Evolutionary conservation across 2,113 vertebrate species (phyloP).

Genomic region (Dipodomys spectabilis): DNA sequence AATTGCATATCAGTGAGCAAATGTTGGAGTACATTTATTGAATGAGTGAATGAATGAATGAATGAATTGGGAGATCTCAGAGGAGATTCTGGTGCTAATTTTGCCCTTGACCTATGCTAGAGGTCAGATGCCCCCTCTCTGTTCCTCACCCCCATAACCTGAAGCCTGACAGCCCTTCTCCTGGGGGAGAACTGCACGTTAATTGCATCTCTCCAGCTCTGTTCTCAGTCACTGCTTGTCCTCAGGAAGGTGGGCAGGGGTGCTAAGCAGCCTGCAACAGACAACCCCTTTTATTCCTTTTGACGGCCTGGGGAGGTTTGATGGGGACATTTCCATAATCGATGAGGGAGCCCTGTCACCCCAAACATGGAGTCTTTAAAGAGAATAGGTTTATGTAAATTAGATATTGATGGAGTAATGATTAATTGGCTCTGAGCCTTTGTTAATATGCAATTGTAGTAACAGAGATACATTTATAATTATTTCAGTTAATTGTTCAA

Average conservation of each 20-base stretch:
- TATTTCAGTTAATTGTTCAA: constrained; percentile 92
- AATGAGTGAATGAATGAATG: background rate
- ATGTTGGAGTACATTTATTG: background rate
- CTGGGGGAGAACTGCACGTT: background rate
- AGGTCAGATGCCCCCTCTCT: background rate
- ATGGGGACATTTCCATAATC: constrained; percentile 97
- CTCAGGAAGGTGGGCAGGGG: constrained; percentile 78
- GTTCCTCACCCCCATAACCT: background rate
- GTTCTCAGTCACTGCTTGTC: constrained; percentile 78
- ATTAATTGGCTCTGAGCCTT: constrained; percentile 96
- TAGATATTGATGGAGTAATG: constrained; percentile 96
- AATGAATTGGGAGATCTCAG: background rate
- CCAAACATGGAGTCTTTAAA: constrained; percentile 95
- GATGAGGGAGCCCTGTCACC: constrained; percentile 97
- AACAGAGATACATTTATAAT: constrained; percentile 94
- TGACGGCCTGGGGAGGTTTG: constrained; percentile 93
- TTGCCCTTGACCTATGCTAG: background rate
- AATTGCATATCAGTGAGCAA: background rate
- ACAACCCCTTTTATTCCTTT: constrained; percentile 92
- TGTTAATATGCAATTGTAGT: constrained; percentile 97
- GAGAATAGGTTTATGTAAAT: constrained; percentile 99
- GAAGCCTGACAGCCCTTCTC: background rate
- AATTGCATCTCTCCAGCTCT: constrained; percentile 61
- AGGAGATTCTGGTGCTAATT: background rate
- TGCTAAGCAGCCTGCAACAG: constrained; percentile 86